Percentiles rank a stretch among this genome's conserved stretches.
Conservation (phyloP, 2,888 invertebrate species). For the Spodoptera littoralis region DNA sequence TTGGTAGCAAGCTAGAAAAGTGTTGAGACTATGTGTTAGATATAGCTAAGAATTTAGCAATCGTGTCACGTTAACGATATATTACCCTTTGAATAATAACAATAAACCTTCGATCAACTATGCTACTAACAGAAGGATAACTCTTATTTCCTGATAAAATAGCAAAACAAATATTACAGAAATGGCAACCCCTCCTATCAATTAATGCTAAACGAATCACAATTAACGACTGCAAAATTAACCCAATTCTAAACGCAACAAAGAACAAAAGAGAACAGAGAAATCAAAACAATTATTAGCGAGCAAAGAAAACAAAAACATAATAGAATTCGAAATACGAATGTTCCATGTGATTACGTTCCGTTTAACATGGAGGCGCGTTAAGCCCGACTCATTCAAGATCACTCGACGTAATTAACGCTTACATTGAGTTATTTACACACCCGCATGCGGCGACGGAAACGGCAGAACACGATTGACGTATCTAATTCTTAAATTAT, state of each 20-base stretch:
- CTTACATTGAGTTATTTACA: constrained; percentile 85
- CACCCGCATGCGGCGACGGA: constrained; percentile 83
- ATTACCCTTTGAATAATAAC: no score
- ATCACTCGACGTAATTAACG: constrained; percentile 85
- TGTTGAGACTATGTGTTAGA: no score
- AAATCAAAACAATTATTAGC: constrained; percentile 8
- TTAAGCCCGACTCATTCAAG: constrained; percentile 72
- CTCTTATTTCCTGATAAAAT: no score
- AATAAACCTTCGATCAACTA: no score
- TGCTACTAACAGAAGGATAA: no score
- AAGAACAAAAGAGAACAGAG: neutral
- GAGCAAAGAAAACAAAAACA: constrained; percentile 50
- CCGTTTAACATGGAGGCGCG: constrained; percentile 67
- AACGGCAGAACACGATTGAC: constrained; percentile 72
- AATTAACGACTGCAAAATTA: neutral
- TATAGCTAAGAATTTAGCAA: no score
- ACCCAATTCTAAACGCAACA: neutral
- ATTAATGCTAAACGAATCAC: neutral
- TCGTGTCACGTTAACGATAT: no score
- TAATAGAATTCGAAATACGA: constrained; percentile 67
- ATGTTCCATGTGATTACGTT: constrained; percentile 73
- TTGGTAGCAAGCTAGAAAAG: no score
- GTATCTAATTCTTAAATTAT: constrained; percentile 68
- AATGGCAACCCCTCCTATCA: neutral
- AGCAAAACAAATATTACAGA: no score